Evolutionary conservation across 2,113 vertebrate genomes (phyloP).

Genomic region (Stictonetta naevosa): DNA sequence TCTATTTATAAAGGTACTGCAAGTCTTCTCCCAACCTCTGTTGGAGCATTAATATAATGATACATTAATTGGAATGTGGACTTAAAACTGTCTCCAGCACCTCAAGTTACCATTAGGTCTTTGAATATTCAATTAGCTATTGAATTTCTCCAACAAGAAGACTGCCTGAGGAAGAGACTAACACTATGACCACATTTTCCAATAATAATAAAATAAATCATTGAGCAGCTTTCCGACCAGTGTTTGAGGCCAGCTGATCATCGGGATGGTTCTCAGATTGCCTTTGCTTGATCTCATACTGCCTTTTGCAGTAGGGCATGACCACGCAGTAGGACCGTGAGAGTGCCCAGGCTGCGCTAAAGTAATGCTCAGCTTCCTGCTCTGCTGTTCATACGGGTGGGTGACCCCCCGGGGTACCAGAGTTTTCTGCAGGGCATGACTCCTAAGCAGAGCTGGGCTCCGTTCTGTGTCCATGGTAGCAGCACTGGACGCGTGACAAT

Average conservation of each 20-base stretch:
- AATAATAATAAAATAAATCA: not conserved
- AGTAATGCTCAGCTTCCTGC: not conserved
- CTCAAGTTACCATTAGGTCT: not conserved
- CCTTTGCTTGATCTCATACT: not conserved
- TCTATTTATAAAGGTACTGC: not conserved
- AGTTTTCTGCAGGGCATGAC: not conserved
- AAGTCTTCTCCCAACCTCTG: not conserved
- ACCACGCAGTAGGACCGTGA: not conserved
- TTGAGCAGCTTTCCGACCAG: not conserved
- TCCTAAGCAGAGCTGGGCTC: not conserved
- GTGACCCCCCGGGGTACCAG: not conserved
- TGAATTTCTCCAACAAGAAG: not conserved
- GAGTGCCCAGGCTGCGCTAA: not conserved
- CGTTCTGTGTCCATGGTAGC: not conserved
- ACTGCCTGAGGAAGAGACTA: not conserved
- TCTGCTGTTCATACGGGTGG: not conserved
- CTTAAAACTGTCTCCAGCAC: not conserved
- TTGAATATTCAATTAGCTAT: not conserved
- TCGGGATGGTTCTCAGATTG: not conserved
- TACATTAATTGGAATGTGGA: not conserved
- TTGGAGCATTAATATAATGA: not conserved
- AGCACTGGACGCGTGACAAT: not conserved
- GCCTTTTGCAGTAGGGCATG: not conserved
- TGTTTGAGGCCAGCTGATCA: not conserved
- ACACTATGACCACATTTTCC: accelerated